These are phyloP conservation scores for Barypeithes pellucidus DNA, from an alignment of 2,888 invertebrate genomes.

Conservation along the genomic window DNA sequence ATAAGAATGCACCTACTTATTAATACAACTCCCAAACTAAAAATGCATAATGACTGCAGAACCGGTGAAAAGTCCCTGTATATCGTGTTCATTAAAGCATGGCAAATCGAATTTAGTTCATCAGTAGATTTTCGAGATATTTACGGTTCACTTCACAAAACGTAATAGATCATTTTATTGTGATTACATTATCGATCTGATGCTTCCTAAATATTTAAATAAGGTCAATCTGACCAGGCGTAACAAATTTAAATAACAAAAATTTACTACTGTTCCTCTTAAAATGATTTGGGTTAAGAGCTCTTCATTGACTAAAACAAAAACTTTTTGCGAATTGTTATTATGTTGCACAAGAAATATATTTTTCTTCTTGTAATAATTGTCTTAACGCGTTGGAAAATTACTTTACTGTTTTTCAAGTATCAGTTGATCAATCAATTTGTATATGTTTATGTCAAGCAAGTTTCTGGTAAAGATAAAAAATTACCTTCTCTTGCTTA, in stretches of 20 bases:
- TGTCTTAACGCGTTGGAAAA: too few species aligned
- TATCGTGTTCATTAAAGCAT: slow-evolving; percentile 9
- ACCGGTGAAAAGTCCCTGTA: neutral
- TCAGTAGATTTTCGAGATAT: slow-evolving; percentile 19
- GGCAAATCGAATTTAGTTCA: slow-evolving; percentile 11
- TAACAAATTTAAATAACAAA: slow-evolving; percentile 7
- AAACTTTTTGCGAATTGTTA: neutral
- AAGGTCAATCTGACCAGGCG: slow-evolving; percentile 6
- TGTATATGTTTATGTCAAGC: too few species aligned
- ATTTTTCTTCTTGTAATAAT: too few species aligned
- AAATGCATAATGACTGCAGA: neutral
- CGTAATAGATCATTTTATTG: slow-evolving; percentile 7
- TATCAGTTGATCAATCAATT: too few species aligned
- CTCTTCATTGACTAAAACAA: neutral
- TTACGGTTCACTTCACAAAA: slow-evolving; percentile 12
- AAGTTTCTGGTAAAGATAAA: too few species aligned
- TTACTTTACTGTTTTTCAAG: too few species aligned
- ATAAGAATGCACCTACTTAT: neutral
- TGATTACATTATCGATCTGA: slow-evolving; percentile 2
- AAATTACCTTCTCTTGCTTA: too few species aligned
- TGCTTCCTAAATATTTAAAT: slow-evolving; percentile 23
- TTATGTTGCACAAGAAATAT: too few species aligned
- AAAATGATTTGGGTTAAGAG: neutral
- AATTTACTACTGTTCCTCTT: neutral
- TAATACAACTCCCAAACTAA: neutral